A percentile compares a stretch with the other conserved stretches of the same genome.
Conservation (phyloP, 37 sponge, comb jelly and placozoan species). For the Halichondria panicea region DNA sequence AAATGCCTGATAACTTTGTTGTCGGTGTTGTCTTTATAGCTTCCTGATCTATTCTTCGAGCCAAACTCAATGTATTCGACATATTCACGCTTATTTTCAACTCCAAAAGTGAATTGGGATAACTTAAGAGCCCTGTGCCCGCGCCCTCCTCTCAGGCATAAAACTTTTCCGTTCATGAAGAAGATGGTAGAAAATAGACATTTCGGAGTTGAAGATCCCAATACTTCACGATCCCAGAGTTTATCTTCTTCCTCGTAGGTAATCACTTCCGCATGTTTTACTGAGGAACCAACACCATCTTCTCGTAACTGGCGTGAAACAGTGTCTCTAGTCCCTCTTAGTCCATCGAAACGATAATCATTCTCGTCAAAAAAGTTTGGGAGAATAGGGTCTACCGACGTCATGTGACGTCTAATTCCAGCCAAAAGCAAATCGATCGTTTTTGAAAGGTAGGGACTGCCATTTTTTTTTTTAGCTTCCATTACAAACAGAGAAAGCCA, state of each 20-base stretch:
- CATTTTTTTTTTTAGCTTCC: slow-evolving; percentile 25
- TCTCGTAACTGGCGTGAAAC: slow-evolving; percentile 1
- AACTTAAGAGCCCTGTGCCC: slow-evolving; percentile 15
- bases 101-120: slow-evolving; percentile 17
- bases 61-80: slow-evolving; percentile 20
- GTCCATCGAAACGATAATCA: slow-evolving; percentile 4
- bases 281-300: slow-evolving; percentile 23
- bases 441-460: slow-evolving; percentile 14
- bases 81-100: slow-evolving; percentile 7
- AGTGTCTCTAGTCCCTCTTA: slow-evolving; percentile 16
- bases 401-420: slow-evolving; percentile 14
- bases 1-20: slow-evolving; percentile 18
- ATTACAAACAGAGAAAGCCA: slow-evolving; percentile 37
- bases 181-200: neutral
- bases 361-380: slow-evolving; percentile 27
- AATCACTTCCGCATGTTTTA: slow-evolving; percentile 14
- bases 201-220: neutral
- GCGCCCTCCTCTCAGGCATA: slow-evolving; percentile 22
- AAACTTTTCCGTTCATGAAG: slow-evolving; percentile 8
- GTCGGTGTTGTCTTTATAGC: slow-evolving; percentile 7
- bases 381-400: neutral
- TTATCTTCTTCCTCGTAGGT: slow-evolving; percentile 3
- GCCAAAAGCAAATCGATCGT: slow-evolving; percentile 15
- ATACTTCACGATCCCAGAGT: neutral
- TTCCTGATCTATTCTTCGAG: slow-evolving; percentile 21